phyloP scores from a whole-genome alignment of 1,140 invertebrate genomes.

The Dreissena rostriformis region DNA sequence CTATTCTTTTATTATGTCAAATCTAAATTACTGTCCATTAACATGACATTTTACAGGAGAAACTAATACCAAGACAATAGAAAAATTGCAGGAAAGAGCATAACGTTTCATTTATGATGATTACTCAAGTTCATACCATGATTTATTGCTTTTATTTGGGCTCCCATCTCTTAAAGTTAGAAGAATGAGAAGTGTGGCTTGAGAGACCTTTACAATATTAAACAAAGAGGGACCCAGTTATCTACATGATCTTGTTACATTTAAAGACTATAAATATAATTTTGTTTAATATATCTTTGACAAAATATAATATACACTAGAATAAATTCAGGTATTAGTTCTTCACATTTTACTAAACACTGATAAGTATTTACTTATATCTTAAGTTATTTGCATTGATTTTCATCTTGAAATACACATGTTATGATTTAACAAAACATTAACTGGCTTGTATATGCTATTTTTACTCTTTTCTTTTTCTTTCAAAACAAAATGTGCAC shows the following conservation, averaged over 20 bases:
- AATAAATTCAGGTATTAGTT: too few relatives aligned
- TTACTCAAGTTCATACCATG: background rate
- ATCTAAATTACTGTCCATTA: slow-evolving; percentile 22
- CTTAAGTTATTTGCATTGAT: too few relatives aligned
- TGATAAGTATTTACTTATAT: too few relatives aligned
- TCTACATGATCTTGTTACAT: slow-evolving; percentile 32
- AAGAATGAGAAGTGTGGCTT: slow-evolving; percentile 15
- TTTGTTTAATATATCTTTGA: slow-evolving; percentile 8
- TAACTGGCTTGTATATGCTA: too few relatives aligned
- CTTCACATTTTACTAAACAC: too few relatives aligned
- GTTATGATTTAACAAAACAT: too few relatives aligned
- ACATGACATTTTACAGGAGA: slow-evolving; percentile 24
- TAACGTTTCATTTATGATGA: slow-evolving; percentile 30
- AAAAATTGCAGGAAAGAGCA: slow-evolving; percentile 30
- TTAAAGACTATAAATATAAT: slow-evolving; percentile 33
- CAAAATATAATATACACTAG: too few relatives aligned
- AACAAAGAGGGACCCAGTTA: slow-evolving; percentile 35
- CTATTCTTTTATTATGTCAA: slow-evolving; percentile 1
- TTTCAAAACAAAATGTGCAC: too few relatives aligned
- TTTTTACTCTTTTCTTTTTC: too few relatives aligned
- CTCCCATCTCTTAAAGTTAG: slow-evolving; percentile 26
- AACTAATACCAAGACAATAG: slow-evolving; percentile 22
- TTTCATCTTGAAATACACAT: too few relatives aligned
- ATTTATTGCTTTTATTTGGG: background rate
- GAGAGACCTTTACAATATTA: slow-evolving; percentile 6